Base-by-base conservation (phyloP, 2,888 invertebrate species). In the Pinctada fucata region DNA sequence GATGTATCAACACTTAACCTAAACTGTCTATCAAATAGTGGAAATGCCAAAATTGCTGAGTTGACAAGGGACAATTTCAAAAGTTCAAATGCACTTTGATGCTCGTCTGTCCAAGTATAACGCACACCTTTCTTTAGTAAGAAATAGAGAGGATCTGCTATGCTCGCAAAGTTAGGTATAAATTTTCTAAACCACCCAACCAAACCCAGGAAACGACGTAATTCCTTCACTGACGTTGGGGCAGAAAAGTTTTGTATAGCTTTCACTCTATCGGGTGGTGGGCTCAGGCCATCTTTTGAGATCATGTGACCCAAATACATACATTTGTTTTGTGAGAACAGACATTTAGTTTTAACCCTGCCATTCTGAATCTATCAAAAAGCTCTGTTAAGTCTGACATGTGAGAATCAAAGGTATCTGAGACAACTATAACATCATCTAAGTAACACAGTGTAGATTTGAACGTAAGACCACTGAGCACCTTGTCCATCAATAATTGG, bases 141-240 rank as follows among this genome's bases (percentile, higher is more conserved):
- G 2, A n/a, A 10, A 31, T 63, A 31, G 10, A 75, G 45, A 49
- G 76, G 72, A 10, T 45, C 16, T 6, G 79, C 81, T 50, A 67
- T 70, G 13, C 76, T 70, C 73, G 73, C 71, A 67, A 52, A 79
- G 68, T 76, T 67, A 2, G 58, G 72, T 48, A 81, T 79, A 49
- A 81, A 81, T 74, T 79, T 81, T 10, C 81, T 51, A 73, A 79
- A 79, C 81, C 81, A 81, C 58, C 76, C 70, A 10, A 73, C 58
- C 6, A 76, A 16, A 67, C 79, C 79, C 10, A 79, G 10, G 8
- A 50, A 45, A 47, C 76, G 45, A 3, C 69, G 68, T 51, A 73
- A 69, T 47, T 71, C 66, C 58, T 76, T 76, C 48, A 31, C n/a
- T 48, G 65, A 45, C 13, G 4, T 45, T 3, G 72, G 79, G 63